These are phyloP conservation scores for Caenorhabditis imperialis DNA, from an alignment of 2,888 invertebrate species.

Conservation along the genomic window DNA sequence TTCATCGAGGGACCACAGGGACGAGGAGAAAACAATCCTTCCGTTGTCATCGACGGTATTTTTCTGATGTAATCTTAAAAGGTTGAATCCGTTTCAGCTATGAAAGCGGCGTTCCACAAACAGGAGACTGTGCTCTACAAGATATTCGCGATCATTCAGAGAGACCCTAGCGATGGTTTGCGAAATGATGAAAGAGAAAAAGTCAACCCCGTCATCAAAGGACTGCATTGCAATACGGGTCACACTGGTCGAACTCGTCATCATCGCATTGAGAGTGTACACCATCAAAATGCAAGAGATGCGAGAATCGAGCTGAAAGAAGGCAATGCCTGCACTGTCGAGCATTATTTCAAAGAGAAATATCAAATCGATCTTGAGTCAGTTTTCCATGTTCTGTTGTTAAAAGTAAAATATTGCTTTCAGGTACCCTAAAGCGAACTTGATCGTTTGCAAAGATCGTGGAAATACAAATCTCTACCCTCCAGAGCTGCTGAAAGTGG, in stretches of 20 bases:
- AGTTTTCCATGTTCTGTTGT: too few species aligned
- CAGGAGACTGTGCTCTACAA: slow-evolving; percentile 40
- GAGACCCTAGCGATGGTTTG: not conserved
- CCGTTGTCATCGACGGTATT: slow-evolving; percentile 55
- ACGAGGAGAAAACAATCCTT: slow-evolving; percentile 47
- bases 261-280: slow-evolving; percentile 26
- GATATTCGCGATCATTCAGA: slow-evolving; percentile 6
- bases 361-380: slow-evolving; percentile 47
- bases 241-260: slow-evolving; percentile 17
- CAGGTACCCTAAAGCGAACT: slow-evolving; percentile 54
- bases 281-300: not conserved
- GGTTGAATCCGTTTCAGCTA: slow-evolving; percentile 37
- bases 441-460: slow-evolving; percentile 40
- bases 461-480: slow-evolving; percentile 53
- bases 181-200: slow-evolving; percentile 10
- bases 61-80: not conserved
- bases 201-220: slow-evolving; percentile 37
- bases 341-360: slow-evolving; percentile 35
- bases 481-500: slow-evolving; percentile 55
- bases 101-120: slow-evolving; percentile 62
- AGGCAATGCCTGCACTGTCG: not conserved
- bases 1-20: slow-evolving; percentile 57
- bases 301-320: slow-evolving; percentile 14
- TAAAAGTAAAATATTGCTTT: too few species aligned
- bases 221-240: slow-evolving; percentile 22